Base-by-base conservation (phyloP, 2,113 vertebrate genomes). In the Solenodon paradoxus region DNA sequence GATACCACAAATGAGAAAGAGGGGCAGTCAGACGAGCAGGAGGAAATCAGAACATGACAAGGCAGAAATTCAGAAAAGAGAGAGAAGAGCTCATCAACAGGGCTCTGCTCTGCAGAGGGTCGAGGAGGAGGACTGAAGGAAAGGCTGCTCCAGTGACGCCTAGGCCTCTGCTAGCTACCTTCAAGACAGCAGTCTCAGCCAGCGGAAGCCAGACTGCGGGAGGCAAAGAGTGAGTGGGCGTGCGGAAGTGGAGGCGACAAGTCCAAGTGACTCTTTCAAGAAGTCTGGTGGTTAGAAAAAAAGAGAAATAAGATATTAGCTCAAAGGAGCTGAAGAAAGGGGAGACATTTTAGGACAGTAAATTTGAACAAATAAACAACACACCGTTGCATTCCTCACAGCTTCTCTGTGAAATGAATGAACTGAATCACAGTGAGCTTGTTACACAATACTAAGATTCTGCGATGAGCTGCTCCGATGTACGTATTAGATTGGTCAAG, bases 131-230 rank as follows among this genome's bases (percentile, higher is more conserved):
- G 80, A 30, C 12, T 6, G 35, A 16, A 53, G 71, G 28, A n/a
- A 22, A 80, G 45, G 38, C 63, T 24, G 47, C 74, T 61, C 28
- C 17, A 38, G 64, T 10, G 40, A 74, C 63, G 22, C 7, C 2
- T 64, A 38, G 66, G 59, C 35, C 10, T 20, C 7, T 4, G 47
- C 22, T 28, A 72, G 79, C 94, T 77, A 20, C 38, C 93, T 69
- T 51, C 63, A 24, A 38, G 61, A 42, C 17, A 16, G 72, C 64
- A 20, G 38, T 47, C 49, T 79, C 77, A 1, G 28, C 30, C 9
- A 87, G 79, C 38, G 20, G 95, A 94, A 93, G 95, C 93, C 68
- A 49, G 95, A 53, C 86, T 16, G 92, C n/a, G 26, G 47, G 82
- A 88, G 74, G 85, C 69, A 5, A 28, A 51, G 92, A 87, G 63